Evolutionary conservation across 1,140 invertebrate species (phyloP).

Genomic region (Pseudoatta argentina): DNA sequence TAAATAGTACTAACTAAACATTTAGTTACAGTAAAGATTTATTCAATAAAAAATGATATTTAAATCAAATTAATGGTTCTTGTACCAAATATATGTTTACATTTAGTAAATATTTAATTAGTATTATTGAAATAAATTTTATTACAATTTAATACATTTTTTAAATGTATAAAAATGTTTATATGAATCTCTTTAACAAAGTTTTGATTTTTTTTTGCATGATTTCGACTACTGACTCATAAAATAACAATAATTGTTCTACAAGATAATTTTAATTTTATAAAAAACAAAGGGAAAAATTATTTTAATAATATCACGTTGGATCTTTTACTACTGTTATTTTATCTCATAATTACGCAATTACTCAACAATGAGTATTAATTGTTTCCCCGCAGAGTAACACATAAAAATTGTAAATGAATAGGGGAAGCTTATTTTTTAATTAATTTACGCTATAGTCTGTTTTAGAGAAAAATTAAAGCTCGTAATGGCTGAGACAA

Average conservation of each 20-base stretch:
- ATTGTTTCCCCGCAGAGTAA: constrained; percentile 24
- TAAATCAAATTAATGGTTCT: no score
- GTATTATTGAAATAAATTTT: no score
- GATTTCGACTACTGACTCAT: not conserved
- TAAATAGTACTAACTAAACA: no score
- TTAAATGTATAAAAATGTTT: no score
- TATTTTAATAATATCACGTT: not conserved
- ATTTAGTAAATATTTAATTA: no score
- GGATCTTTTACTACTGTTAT: not conserved
- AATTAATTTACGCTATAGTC: constrained; percentile 31
- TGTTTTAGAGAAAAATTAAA: constrained; percentile 32
- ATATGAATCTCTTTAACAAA: not conserved
- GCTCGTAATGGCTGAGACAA: constrained; percentile 27
- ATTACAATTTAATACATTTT: no score
- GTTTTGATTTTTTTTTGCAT: not conserved
- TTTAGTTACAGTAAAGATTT: no score
- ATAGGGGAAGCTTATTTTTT: constrained; percentile 42
- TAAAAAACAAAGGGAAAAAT: not conserved
- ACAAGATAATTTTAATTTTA: constrained; percentile 11
- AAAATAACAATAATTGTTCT: not conserved
- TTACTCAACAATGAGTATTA: constrained; percentile 50
- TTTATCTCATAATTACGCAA: not conserved
- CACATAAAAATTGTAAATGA: constrained; percentile 22
- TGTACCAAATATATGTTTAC: no score
- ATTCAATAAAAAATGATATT: no score